Percentiles rank a stretch among this genome's conserved stretches.
These are phyloP conservation scores for Amphiprion ocellaris DNA, from an alignment of 2,113 vertebrate genomes.

Conservation along the genomic window DNA sequence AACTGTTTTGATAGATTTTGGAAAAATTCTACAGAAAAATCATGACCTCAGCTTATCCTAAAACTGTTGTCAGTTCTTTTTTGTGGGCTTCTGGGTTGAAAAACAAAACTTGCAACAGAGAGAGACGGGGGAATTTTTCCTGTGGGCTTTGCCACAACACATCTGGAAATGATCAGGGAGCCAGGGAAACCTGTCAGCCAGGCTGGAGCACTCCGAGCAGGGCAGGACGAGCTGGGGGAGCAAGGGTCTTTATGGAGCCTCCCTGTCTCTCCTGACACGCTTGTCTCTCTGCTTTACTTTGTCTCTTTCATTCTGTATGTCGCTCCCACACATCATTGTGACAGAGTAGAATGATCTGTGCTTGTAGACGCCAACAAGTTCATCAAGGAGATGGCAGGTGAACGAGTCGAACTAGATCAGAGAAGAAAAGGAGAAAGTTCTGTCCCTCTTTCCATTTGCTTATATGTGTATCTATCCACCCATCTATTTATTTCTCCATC, in stretches of 20 bases:
- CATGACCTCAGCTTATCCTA: constrained; percentile 48
- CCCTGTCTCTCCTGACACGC: constrained; percentile 46
- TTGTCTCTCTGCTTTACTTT: constrained; percentile 20
- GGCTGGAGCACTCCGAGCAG: constrained; percentile 56
- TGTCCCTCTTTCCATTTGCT: constrained; percentile 42
- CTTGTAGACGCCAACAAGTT: constrained; percentile 29
- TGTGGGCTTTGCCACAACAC: constrained; percentile 73
- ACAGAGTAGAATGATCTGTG: constrained; percentile 30
- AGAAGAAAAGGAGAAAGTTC: constrained; percentile 34
- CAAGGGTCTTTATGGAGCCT: constrained; percentile 57
- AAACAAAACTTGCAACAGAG: constrained; percentile 69
- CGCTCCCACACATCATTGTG: constrained; percentile 4
- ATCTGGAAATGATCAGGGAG: constrained; percentile 84
- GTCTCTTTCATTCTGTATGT: constrained; percentile 16
- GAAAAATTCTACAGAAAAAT: constrained; percentile 36
- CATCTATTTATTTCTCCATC: constrained; percentile 60
- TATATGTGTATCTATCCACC: constrained; percentile 29
- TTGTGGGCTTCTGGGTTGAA: constrained; percentile 57
- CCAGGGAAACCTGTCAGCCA: constrained; percentile 77
- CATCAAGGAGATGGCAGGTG: constrained; percentile 30
- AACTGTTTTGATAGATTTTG: not conserved
- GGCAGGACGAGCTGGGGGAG: constrained; percentile 56
- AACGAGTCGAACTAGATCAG: constrained; percentile 43
- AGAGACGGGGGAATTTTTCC: constrained; percentile 53
- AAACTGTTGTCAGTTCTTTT: constrained; percentile 50